Evolutionary conservation across 2,888 invertebrate species (phyloP), one percentile per base, ranked within the genome.

Genomic region (Tipula unca): DNA sequence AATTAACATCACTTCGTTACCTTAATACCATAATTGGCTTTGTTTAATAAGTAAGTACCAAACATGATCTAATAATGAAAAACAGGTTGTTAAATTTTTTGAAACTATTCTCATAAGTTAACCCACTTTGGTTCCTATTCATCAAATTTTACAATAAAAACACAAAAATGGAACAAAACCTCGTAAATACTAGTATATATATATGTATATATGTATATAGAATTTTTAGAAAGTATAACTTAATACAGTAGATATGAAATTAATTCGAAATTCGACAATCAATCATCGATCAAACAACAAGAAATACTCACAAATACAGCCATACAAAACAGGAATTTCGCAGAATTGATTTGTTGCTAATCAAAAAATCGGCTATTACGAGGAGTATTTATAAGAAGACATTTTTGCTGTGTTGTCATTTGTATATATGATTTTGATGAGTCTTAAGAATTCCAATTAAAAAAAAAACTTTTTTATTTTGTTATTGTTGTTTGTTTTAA

Each of bases 311-410:
- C 10, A 20, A n/a, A 69, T 25, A 69, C 69, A 69, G 3, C 10
- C 25, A 69, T 10, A 25, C 25, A 69, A 69, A 69, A 69, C 25
- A 20, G 69, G 69, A 69, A 69, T 69, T 69, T 69, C 48, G 20
- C 69, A 69, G 25, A 69, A 69, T 69, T 69, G 69, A 69, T 69
- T 69, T 69, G 69, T 69, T 69, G 69, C 69, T 69, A 69, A 69
- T 69, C 69, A 69, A 69, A 69, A n/a, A 20, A 69, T 69, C 25
- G 10, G 1, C n/a, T 48, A 17, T 10, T 48, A n/a, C 48, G 48
- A 48, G n/a, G 48, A 48, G 69, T 10, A 8, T 69, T 69, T 69
- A n/a, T n/a, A 69, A 25, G 69, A 69, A 25, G 48, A 48, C 8
- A 17, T 48, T 48, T 48, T n/a, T 48, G 17, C 48, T 48, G 17